Conservation (phyloP, 2,797 vertebrate species). For the Myripristis jacobus region DNA sequence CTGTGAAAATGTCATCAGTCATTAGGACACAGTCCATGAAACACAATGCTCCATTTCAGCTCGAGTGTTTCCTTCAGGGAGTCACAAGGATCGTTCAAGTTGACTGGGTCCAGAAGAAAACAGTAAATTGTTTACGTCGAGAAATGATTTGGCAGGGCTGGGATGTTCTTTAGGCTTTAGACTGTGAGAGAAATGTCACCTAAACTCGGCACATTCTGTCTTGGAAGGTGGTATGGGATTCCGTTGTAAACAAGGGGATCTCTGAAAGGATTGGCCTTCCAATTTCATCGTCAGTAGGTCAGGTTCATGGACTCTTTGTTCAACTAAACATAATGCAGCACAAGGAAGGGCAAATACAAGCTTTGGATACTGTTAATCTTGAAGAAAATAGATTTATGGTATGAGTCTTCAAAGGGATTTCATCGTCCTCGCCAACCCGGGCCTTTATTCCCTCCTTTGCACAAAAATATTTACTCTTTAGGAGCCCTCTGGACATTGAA, state of each 20-base stretch:
- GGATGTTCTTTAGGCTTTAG: conserved; percentile 57
- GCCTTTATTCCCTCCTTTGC: conserved; percentile 41
- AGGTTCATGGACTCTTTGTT: conserved; percentile 45
- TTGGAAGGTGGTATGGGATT: conserved; percentile 29
- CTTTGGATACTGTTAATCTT: conserved; percentile 41
- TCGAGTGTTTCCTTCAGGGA: conserved; percentile 79
- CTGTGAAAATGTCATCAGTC: conserved; percentile 82
- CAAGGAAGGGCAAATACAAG: conserved; percentile 47
- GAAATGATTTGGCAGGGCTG: conserved; percentile 66
- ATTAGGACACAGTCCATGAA: conserved; percentile 81
- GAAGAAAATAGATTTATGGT: conserved; percentile 34
- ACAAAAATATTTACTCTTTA: conserved; percentile 34
- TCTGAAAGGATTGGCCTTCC: conserved; percentile 19
- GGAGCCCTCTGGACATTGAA: conserved; percentile 31
- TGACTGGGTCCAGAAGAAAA: conserved; percentile 73
- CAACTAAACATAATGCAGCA: conserved; percentile 37
- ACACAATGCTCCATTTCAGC: conserved; percentile 76
- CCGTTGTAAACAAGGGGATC: conserved; percentile 9
- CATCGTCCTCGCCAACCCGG: conserved; percentile 33
- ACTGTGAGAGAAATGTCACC: conserved; percentile 60
- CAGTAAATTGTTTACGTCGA: conserved; percentile 77
- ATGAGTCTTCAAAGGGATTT: conserved; percentile 41
- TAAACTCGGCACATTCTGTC: conserved; percentile 20
- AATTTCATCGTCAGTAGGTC: conserved; percentile 38
- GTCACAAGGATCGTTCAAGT: conserved; percentile 76